A percentile compares a stretch with the other conserved stretches of the same genome.
These are phyloP conservation scores for Drosophila limbata DNA, from an alignment of 2,888 invertebrate genomes.

Conservation along the genomic window DNA sequence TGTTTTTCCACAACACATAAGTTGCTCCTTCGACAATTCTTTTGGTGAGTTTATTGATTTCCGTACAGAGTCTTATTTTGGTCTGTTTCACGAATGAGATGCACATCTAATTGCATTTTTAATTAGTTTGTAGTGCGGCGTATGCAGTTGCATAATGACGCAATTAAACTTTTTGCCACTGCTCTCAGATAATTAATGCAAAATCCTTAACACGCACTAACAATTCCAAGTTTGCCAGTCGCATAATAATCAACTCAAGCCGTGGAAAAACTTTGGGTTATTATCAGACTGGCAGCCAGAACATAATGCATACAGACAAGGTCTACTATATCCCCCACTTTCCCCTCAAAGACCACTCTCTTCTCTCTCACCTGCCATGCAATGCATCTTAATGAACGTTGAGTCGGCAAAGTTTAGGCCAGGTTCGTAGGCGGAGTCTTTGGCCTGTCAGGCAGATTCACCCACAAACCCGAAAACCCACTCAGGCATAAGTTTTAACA, in stretches of 20 bases:
- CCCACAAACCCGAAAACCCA: constrained; percentile 46
- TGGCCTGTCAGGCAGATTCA: constrained; percentile 19
- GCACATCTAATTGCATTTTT: constrained; percentile 65
- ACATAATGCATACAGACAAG: constrained; percentile 62
- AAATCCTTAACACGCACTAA: constrained; percentile 77
- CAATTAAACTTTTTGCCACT: constrained; percentile 70
- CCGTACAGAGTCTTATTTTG: constrained; percentile 15
- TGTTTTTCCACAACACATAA: constrained; percentile 1
- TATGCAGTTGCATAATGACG: constrained; percentile 74
- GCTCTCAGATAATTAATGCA: constrained; percentile 73
- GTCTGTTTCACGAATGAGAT: constrained; percentile 1
- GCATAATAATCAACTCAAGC: constrained; percentile 72
- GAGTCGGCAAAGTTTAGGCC: constrained; percentile 38
- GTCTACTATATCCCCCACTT: background rate
- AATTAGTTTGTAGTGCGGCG: constrained; percentile 66
- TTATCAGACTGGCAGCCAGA: constrained; percentile 57
- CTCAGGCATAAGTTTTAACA: constrained; percentile 52
- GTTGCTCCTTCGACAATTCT: background rate
- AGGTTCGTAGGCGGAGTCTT: constrained; percentile 9
- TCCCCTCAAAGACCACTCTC: background rate
- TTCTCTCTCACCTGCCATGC: constrained; percentile 27
- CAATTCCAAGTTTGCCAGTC: constrained; percentile 70
- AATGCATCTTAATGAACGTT: constrained; percentile 77
- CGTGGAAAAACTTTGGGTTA: constrained; percentile 69
- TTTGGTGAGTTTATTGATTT: constrained; percentile 37